phyloP scores from a whole-genome alignment of 2,888 invertebrate species.

The Glomeris marginata region DNA sequence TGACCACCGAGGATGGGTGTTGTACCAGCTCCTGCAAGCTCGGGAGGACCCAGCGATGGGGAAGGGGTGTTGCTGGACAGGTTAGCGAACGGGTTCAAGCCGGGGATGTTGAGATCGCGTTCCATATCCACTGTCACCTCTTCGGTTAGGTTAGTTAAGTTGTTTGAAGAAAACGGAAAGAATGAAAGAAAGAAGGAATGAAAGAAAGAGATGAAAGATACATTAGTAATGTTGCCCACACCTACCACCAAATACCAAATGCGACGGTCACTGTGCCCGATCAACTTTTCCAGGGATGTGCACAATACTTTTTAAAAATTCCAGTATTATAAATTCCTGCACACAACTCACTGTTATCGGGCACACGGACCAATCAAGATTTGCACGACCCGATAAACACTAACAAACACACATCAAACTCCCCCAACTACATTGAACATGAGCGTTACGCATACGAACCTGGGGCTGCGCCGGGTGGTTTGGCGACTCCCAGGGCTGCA shows the following conservation, averaged over 20 bases:
- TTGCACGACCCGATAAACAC: too few species aligned
- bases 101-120: constrained; percentile 18
- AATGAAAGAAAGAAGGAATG: neutral
- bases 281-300: too few species aligned
- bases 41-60: constrained; percentile 20
- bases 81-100: constrained; percentile 16
- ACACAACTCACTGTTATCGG: too few species aligned
- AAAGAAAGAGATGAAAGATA: neutral
- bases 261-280: too few species aligned
- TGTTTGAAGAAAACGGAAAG: neutral
- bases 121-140: constrained; percentile 11
- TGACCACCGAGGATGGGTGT: constrained; percentile 20
- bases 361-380: too few species aligned
- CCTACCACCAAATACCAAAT: too few species aligned
- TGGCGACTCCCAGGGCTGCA: constrained; percentile 10
- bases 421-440: too few species aligned
- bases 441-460: constrained; percentile 9
- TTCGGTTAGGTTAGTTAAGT: neutral
- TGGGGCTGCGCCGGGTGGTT: constrained; percentile 1
- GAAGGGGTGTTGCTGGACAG: constrained; percentile 19
- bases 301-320: too few species aligned
- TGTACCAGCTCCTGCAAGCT: constrained; percentile 21
- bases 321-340: too few species aligned
- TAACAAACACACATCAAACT: too few species aligned
- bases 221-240: neutral